These are phyloP conservation scores for Acrobasis consociella DNA, from an alignment of 2,888 invertebrate genomes.

Conservation along the genomic window DNA sequence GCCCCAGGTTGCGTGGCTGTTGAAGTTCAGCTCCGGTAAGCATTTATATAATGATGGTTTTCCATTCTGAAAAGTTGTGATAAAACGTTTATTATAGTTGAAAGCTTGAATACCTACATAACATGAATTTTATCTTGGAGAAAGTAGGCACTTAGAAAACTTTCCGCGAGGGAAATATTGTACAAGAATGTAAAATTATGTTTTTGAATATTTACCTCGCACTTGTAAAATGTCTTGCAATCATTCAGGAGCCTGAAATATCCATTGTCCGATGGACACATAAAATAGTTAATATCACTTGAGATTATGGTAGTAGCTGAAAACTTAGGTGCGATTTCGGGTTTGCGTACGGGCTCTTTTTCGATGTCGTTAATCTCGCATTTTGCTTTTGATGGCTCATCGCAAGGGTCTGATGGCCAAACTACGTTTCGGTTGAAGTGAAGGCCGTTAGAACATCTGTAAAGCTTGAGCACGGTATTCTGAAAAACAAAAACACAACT, in stretches of 20 bases:
- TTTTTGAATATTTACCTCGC: constrained; percentile 4
- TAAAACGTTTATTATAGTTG: no score
- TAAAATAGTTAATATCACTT: neutral
- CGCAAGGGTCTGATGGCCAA: constrained; percentile 86
- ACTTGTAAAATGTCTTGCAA: constrained; percentile 12
- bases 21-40: neutral
- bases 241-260: constrained; percentile 43
- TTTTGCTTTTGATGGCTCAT: constrained; percentile 88
- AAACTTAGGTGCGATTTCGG: constrained; percentile 3
- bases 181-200: no score
- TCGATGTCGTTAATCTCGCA: constrained; percentile 65
- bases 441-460: constrained; percentile 88
- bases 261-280: constrained; percentile 58
- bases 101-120: no score
- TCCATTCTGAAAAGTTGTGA: neutral
- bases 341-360: constrained; percentile 62
- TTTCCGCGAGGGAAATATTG: no score
- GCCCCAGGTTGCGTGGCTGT: constrained; percentile 1
- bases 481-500: constrained; percentile 36
- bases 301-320: constrained; percentile 9
- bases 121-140: no score
- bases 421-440: constrained; percentile 86
- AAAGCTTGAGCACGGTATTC: constrained; percentile 84
- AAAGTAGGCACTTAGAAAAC: no score
- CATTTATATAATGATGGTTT: neutral